Evolutionary conservation across 2,797 vertebrate genomes (phyloP).

Genomic region (Tiaroga cobitis): DNA sequence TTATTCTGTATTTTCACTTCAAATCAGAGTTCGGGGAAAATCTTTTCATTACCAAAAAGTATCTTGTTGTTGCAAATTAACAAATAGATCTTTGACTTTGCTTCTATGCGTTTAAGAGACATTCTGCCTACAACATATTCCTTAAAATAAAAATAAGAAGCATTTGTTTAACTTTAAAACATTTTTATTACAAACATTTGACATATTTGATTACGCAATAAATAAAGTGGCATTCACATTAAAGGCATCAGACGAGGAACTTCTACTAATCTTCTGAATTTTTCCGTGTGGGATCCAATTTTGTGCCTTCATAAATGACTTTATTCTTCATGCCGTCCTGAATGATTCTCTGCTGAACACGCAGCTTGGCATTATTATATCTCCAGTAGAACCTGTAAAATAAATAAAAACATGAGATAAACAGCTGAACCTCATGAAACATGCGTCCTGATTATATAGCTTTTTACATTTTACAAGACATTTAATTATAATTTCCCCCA

Average conservation of each 20-base stretch:
- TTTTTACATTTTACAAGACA: background rate
- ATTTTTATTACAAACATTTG: background rate
- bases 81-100: background rate
- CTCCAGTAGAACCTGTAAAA: conserved; percentile 76
- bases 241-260: background rate
- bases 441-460: background rate
- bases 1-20: background rate
- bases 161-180: background rate
- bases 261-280: conserved; percentile 45
- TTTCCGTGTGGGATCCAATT: conserved; percentile 67
- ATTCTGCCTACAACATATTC: background rate
- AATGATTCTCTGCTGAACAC: conserved; percentile 72
- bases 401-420: background rate
- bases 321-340: conserved; percentile 78
- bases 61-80: background rate
- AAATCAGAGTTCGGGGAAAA: background rate
- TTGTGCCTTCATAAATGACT: conserved; percentile 75
- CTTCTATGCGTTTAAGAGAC: background rate
- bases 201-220: conserved; percentile 4
- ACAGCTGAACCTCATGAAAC: background rate
- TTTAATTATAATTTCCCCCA: background rate
- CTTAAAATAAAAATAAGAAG: background rate
- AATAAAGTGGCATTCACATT: background rate
- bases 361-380: conserved; percentile 69
- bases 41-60: too few species aligned